These are phyloP conservation scores for Brachyptera putata DNA, from an alignment of 2,888 invertebrate genomes.

Conservation along the genomic window DNA sequence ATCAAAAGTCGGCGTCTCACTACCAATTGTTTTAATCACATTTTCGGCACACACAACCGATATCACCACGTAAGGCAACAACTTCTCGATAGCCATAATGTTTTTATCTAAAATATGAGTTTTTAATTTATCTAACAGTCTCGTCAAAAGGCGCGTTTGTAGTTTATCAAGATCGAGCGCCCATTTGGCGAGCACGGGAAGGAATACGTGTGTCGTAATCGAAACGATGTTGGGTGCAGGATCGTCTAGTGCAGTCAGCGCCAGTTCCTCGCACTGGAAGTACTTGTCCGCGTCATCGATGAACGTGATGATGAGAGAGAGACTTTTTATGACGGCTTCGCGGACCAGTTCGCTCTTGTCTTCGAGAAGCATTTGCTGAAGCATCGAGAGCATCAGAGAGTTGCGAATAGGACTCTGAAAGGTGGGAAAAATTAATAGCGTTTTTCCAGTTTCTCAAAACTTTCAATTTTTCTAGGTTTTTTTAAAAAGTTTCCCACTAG, in stretches of 20 bases:
- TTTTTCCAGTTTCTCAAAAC: too few species aligned
- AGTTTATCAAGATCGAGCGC: conserved; percentile 52
- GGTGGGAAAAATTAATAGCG: not conserved
- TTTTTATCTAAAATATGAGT: conserved; percentile 29
- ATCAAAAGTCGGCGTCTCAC: conserved; percentile 37
- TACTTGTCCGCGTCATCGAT: conserved; percentile 64
- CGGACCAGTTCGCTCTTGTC: conserved; percentile 60
- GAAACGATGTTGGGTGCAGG: conserved; percentile 51
- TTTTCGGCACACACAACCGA: conserved; percentile 41
- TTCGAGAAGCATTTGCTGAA: conserved; percentile 64
- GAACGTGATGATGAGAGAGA: conserved; percentile 57
- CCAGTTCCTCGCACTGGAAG: conserved; percentile 52
- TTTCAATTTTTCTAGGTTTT: too few species aligned
- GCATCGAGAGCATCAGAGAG: conserved; percentile 64
- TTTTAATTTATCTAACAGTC: conserved; percentile 39
- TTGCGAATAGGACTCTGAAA: conserved; percentile 56
- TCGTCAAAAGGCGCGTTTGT: conserved; percentile 50
- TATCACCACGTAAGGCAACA: conserved; percentile 46
- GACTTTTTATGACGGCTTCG: conserved; percentile 56
- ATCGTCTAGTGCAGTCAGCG: conserved; percentile 56
- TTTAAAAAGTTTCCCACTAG: too few species aligned
- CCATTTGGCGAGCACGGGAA: conserved; percentile 63
- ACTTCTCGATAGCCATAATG: conserved; percentile 41
- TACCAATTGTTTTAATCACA: conserved; percentile 38
- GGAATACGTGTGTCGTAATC: conserved; percentile 51